These are phyloP conservation scores for Hyperoplus immaculatus DNA, from an alignment of 2,797 vertebrate species.

Conservation along the genomic window DNA sequence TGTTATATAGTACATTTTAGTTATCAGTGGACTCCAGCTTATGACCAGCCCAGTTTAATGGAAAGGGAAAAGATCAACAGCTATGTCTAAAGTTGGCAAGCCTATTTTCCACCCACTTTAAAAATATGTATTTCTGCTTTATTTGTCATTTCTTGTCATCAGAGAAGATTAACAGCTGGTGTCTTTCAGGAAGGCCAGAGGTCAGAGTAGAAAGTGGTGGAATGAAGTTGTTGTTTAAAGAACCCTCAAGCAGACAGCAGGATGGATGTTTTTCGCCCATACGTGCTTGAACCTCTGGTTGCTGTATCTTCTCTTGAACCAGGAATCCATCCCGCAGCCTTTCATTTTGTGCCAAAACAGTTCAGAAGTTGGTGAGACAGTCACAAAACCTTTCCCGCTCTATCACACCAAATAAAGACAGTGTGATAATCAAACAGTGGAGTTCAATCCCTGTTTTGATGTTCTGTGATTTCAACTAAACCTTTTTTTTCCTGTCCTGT, in stretches of 20 bases:
- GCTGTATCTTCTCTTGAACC: not conserved
- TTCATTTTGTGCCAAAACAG: constrained; percentile 5
- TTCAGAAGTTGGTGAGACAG: not conserved
- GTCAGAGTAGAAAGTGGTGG: not conserved
- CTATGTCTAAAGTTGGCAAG: not conserved
- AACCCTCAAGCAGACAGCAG: not conserved
- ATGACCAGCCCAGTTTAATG: too few relatives aligned
- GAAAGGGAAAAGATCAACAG: not conserved
- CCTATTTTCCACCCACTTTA: not conserved
- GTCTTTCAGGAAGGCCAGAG: constrained; percentile 4
- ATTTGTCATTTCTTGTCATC: not conserved
- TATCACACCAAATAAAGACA: not conserved
- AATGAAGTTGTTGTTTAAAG: not conserved
- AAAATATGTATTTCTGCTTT: not conserved
- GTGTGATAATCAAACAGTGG: not conserved
- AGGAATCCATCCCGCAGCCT: not conserved
- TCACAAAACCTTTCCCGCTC: not conserved
- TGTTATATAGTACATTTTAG: not conserved
- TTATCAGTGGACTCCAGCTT: not conserved
- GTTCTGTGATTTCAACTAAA: not conserved
- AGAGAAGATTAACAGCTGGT: not conserved
- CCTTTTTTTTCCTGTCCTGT: not conserved
- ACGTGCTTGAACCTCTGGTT: constrained; percentile 1
- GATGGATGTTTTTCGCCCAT: not conserved
- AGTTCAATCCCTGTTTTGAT: not conserved